Evolutionary conservation across 1,140 invertebrate species (phyloP).

Genomic region (Oryctes rhinoceros): DNA sequence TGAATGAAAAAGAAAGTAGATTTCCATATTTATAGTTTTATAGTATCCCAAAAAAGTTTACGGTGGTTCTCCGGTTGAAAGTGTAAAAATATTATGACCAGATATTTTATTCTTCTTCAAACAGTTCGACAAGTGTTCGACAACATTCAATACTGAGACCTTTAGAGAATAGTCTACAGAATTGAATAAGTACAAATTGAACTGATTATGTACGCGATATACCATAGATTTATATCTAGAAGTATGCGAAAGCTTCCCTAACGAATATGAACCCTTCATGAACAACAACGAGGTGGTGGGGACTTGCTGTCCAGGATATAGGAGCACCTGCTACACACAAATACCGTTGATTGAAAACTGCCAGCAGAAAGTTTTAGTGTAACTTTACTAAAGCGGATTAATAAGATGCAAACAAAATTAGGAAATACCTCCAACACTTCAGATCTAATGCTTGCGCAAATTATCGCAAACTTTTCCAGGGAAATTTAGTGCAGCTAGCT

Average conservation of each 20-base stretch:
- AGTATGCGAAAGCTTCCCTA: neutral
- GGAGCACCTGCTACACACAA: neutral
- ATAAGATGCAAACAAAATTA: conserved; percentile 38
- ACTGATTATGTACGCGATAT: too few relatives aligned
- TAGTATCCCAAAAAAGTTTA: too few relatives aligned
- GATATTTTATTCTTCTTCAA: too few relatives aligned
- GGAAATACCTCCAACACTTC: conserved; percentile 11
- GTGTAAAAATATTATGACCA: too few relatives aligned
- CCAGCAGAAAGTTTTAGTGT: conserved; percentile 7
- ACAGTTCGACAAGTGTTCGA: too few relatives aligned
- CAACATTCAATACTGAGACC: too few relatives aligned
- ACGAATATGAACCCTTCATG: neutral
- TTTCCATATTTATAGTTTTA: too few relatives aligned
- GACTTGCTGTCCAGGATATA: neutral
- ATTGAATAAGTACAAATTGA: too few relatives aligned
- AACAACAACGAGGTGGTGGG: neutral
- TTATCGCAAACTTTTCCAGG: conserved; percentile 5
- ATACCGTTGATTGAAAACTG: conserved; percentile 6
- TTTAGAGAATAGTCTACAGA: too few relatives aligned
- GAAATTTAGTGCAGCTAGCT: conserved; percentile 1
- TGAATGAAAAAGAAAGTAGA: too few relatives aligned
- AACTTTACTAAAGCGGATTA: conserved; percentile 30
- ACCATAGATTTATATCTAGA: too few relatives aligned
- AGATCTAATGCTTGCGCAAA: conserved; percentile 1
- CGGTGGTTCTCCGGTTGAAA: too few relatives aligned